Conservation (phyloP, 2,797 vertebrate species). For the Gallinago solitaria region DNA sequence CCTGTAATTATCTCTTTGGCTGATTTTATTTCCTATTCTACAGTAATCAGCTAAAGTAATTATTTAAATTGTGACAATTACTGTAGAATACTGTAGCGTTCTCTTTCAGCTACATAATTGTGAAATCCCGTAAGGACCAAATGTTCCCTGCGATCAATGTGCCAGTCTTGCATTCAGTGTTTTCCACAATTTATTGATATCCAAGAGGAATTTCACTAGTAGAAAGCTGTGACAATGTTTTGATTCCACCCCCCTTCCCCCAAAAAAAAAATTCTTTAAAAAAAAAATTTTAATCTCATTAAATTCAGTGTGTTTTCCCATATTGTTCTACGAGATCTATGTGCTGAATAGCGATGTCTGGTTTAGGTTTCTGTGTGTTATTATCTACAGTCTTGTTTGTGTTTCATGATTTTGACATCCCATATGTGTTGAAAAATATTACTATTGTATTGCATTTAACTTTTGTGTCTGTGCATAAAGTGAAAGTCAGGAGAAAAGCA, state of each 20-base stretch:
- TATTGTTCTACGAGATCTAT: not conserved
- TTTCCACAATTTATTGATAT: not conserved
- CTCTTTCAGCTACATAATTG: not conserved
- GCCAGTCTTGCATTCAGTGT: not conserved
- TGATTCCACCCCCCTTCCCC: fast-evolving
- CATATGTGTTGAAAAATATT: not conserved
- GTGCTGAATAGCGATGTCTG: not conserved
- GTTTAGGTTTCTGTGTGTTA: not conserved
- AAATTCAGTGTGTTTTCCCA: not conserved
- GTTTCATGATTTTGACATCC: not conserved
- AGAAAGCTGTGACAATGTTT: not conserved
- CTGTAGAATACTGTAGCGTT: not conserved
- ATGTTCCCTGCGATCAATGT: fast-evolving
- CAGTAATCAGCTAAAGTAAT: not conserved
- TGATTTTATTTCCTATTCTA: not conserved
- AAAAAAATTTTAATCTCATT: not conserved
- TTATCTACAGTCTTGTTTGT: not conserved
- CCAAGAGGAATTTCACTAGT: not conserved
- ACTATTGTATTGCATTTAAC: not conserved
- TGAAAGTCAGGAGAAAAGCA: not conserved
- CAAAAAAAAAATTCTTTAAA: not conserved
- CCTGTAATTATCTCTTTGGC: not conserved
- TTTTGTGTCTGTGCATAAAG: not conserved
- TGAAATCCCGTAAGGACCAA: not conserved
- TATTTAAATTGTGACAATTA: constrained; percentile 4